These are phyloP conservation scores for Papilio polytes DNA, from an alignment of 1,140 invertebrate genomes.

Conservation along the genomic window DNA sequence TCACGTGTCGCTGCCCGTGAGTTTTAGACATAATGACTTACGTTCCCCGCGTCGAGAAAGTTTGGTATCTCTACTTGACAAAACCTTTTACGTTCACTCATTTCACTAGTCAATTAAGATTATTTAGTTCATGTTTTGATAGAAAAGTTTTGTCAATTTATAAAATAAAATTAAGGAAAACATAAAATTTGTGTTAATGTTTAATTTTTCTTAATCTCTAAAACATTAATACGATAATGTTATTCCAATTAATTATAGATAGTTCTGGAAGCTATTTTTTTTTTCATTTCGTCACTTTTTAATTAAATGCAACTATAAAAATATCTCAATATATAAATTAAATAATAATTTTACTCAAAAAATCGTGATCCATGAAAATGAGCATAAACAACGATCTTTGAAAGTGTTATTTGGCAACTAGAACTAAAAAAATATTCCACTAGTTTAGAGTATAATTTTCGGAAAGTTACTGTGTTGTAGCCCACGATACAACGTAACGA, in stretches of 20 bases:
- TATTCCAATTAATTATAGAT: no score
- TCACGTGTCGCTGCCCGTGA: slow-evolving; percentile 1
- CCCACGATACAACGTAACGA: not conserved
- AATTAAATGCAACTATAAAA: no score
- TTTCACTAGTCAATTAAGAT: not conserved
- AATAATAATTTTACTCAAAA: no score
- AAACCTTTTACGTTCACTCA: not conserved
- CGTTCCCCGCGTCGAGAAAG: not conserved
- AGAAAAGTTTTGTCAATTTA: not conserved
- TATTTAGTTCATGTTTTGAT: not conserved
- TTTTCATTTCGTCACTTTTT: no score
- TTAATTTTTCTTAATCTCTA: not conserved
- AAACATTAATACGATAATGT: no score
- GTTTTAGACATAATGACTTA: not conserved
- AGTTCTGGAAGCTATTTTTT: no score
- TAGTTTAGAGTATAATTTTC: not conserved
- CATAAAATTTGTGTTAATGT: not conserved
- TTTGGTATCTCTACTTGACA: not conserved
- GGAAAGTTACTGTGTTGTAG: not conserved
- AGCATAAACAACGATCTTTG: not conserved
- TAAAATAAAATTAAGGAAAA: not conserved
- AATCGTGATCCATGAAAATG: no score
- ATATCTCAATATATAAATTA: no score
- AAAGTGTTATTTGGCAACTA: not conserved
- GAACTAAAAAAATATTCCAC: not conserved